Base-by-base conservation (phyloP, 2,797 vertebrate species). In the Pachyuromys duprasi region DNA sequence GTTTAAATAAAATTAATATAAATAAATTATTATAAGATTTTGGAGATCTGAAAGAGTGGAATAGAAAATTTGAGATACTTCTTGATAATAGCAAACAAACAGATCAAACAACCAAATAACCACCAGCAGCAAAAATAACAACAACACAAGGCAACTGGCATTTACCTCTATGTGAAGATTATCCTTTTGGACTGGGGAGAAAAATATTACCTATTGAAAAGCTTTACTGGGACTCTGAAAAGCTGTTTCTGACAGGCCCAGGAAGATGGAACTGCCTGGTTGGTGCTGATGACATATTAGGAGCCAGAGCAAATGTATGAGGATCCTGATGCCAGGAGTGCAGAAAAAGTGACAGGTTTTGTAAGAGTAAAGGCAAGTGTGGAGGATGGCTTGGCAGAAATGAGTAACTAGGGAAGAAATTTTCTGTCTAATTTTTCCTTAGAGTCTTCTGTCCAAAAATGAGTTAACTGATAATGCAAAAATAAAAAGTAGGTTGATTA, bases 191-290 rank as follows among this genome's bases (percentile, higher is more conserved):
- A 13, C 5, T n/a, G 26, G n/a, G 26, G 5, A 20, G 26, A 5
- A 20, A 33, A 74, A 55, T 53, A 31, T 31, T 72, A 67, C 15
- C 15, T 60, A 12, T 24, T 65, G 22, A 33, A 81, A 74, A 22
- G 8, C 22, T 3, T 24, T 28, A 8, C 5, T 42, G 4, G 8
- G 5, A 0, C 5, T 3, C 0, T 9, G 24, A 2, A 22, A 1
- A 81, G 22, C n/a, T 74, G 9, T 5, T 86, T 53, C 18, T 13
- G 13, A 65, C 18, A 28, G 1, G 2, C 55, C 22, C 5, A 8
- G n/a, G 6, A 5, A 72, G 14, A 49, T 28, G 28, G 11, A 79
- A 65, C 20, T 49, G 2, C 3, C 11, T 80, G 1, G 1, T 24
- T 74, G 22, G 22, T 39, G 45, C 28, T 13, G 57, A 17, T 24